A percentile compares a stretch with the other conserved stretches of the same genome.
Conservation (phyloP, 2,797 vertebrate genomes). For the Lacerta agilis region DNA sequence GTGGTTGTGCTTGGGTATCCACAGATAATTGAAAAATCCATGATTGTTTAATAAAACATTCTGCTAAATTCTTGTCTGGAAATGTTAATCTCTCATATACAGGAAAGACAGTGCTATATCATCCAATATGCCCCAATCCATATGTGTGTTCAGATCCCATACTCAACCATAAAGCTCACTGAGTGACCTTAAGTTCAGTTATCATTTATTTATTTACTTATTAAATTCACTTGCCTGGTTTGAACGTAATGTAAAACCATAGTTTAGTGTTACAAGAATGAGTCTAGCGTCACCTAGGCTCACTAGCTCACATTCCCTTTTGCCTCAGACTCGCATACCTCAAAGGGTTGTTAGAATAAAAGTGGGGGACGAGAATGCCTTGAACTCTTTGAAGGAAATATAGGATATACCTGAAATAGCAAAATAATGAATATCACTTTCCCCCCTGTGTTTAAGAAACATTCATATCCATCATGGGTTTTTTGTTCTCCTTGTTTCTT, state of each 20-base stretch:
- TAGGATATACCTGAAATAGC: background rate
- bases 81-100: background rate
- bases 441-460: background rate
- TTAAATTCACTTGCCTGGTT: background rate
- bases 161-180: background rate
- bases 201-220: background rate
- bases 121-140: background rate
- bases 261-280: background rate
- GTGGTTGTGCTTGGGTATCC: conserved; percentile 31
- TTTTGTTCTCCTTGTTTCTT: background rate
- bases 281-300: background rate
- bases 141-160: background rate
- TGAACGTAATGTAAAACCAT: background rate
- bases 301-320: background rate
- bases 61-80: conserved; percentile 49
- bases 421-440: background rate
- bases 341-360: background rate
- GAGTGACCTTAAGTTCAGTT: background rate
- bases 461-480: background rate
- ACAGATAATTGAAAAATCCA: conserved; percentile 26
- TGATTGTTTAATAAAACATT: conserved; percentile 29
- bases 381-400: background rate
- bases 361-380: background rate
- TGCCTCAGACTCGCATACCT: background rate
- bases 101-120: background rate